Percentiles rank a stretch among this genome's conserved stretches.
Conservation (phyloP, 2,888 invertebrate species). For the Fissipunctia ypsillon region DNA sequence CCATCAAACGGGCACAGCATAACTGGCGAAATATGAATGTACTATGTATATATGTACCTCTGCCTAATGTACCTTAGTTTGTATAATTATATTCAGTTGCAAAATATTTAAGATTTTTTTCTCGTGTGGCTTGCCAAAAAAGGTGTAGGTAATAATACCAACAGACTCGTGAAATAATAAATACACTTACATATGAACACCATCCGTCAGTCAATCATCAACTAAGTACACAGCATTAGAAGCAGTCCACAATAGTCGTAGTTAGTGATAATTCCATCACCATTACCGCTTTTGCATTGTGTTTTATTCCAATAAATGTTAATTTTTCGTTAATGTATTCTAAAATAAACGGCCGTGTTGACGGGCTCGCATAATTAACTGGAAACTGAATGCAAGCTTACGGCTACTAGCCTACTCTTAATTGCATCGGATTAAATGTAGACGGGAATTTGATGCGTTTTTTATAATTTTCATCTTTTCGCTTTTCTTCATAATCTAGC, state of each 20-base stretch:
- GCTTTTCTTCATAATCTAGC: conserved; percentile 9
- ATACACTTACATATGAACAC: background rate
- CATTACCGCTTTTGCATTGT: conserved; percentile 57
- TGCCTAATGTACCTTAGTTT: too few relatives aligned
- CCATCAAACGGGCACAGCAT: too few relatives aligned
- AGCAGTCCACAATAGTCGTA: conserved; percentile 60
- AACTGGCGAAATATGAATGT: too few relatives aligned
- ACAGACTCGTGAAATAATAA: background rate
- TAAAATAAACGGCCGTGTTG: conserved; percentile 75
- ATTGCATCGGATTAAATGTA: conserved; percentile 58
- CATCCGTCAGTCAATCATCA: conserved; percentile 38
- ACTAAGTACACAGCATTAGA: conserved; percentile 56
- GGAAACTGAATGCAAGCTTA: conserved; percentile 57
- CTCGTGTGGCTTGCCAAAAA: too few relatives aligned
- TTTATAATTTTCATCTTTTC: background rate
- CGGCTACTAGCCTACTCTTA: conserved; percentile 47
- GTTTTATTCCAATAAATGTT: conserved; percentile 75
- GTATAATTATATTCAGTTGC: background rate
- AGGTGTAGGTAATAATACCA: too few relatives aligned
- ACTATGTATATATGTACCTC: too few relatives aligned
- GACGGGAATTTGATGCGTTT: conserved; percentile 27
- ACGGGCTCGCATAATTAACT: conserved; percentile 75
- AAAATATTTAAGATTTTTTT: background rate
- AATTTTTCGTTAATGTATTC: conserved; percentile 78
- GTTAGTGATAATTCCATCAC: conserved; percentile 65